Evolutionary conservation across 2,113 vertebrate genomes (phyloP).

Genomic region (Ranitomeya variabilis): DNA sequence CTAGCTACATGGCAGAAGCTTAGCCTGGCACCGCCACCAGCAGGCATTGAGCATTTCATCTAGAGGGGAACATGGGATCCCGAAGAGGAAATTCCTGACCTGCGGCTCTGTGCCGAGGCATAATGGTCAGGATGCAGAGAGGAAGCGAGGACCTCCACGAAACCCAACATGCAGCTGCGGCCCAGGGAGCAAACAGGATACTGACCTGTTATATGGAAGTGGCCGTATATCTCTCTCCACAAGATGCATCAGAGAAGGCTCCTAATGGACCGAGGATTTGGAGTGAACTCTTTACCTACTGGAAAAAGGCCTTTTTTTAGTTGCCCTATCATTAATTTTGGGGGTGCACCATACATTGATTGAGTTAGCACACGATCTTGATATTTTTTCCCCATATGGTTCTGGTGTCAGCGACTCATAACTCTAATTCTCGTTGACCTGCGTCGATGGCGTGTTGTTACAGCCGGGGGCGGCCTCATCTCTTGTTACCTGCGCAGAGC

Average conservation of each 20-base stretch:
- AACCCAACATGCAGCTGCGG: constrained; percentile 41
- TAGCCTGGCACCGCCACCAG: background rate
- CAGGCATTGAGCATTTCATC: background rate
- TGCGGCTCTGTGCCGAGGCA: constrained; percentile 1
- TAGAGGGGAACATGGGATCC: background rate
- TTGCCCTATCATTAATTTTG: too few species aligned
- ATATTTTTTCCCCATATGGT: too few species aligned
- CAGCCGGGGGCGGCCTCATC: background rate
- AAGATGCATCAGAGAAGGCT: background rate
- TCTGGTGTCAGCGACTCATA: background rate
- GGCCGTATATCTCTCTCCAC: constrained; percentile 30
- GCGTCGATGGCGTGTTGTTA: background rate
- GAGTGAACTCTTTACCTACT: background rate
- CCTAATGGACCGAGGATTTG: background rate
- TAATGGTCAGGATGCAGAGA: constrained; percentile 43
- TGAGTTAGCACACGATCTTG: too few species aligned
- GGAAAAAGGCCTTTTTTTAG: background rate
- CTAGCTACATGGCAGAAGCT: background rate
- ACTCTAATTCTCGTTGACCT: background rate
- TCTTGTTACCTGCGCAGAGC: background rate
- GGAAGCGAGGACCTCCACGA: constrained; percentile 18
- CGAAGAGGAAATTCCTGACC: constrained; percentile 38
- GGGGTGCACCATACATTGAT: too few species aligned
- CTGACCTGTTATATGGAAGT: constrained; percentile 38
- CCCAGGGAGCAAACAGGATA: constrained; percentile 54